Evolutionary conservation across 2,888 invertebrate genomes (phyloP).

Genomic region (Apodemia mormo): DNA sequence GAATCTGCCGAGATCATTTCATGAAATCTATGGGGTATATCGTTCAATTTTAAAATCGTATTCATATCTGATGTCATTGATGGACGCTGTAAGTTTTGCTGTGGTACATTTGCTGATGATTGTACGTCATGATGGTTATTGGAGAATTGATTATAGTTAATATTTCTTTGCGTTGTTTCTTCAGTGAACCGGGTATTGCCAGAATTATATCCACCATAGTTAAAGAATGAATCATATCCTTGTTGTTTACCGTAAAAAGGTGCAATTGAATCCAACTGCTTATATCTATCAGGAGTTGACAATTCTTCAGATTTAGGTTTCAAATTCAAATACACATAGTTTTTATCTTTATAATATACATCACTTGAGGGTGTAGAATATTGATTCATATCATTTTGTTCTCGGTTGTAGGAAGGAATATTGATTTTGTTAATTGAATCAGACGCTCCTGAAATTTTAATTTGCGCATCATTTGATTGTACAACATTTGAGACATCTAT

Average conservation of each 20-base stretch:
- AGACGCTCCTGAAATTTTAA: conserved; percentile 44
- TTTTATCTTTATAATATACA: conserved; percentile 71
- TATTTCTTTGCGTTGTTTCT: conserved; percentile 48
- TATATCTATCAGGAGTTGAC: conserved; percentile 47
- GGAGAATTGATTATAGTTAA: conserved; percentile 48
- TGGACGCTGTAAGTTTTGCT: conserved; percentile 50
- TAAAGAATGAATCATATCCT: conserved; percentile 49
- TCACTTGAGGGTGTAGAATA: conserved; percentile 63
- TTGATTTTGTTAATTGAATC: conserved; percentile 50
- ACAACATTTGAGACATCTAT: conserved; percentile 74
- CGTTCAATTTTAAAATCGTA: conserved; percentile 64
- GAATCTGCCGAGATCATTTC: conserved; percentile 56
- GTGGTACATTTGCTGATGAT: conserved; percentile 51
- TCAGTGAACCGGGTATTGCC: conserved; percentile 51
- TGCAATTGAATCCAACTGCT: conserved; percentile 51
- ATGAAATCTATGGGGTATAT: conserved; percentile 64
- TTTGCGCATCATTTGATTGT: conserved; percentile 53
- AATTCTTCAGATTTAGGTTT: conserved; percentile 63
- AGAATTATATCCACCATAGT: conserved; percentile 40
- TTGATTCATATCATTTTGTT: conserved; percentile 56
- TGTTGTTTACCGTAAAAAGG: conserved; percentile 54
- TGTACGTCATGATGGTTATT: conserved; percentile 56
- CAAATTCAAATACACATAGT: conserved; percentile 60
- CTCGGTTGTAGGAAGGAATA: conserved; percentile 54
- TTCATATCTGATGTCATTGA: conserved; percentile 53